Conservation (phyloP, 2,888 invertebrate genomes). For the Aethes cnicana region DNA sequence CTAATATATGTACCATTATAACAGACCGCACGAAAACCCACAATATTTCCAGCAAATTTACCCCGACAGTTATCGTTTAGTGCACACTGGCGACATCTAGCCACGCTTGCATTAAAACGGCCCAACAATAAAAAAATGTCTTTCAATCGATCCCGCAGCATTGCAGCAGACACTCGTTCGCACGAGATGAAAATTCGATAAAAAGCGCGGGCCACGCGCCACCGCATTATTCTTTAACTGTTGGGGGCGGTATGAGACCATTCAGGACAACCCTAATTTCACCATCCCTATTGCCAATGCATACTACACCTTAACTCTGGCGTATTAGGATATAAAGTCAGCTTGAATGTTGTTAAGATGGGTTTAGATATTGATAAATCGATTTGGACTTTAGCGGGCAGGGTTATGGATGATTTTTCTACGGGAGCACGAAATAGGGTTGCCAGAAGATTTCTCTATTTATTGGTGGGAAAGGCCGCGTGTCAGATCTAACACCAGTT, state of each 20-base stretch:
- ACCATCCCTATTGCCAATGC: constrained; percentile 33
- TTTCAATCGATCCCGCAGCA: constrained; percentile 47
- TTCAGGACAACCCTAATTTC: constrained; percentile 72
- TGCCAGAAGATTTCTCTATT: constrained; percentile 71
- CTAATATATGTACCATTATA: no score
- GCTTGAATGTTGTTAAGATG: neutral
- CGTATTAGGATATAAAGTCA: constrained; percentile 37
- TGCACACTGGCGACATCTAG: neutral
- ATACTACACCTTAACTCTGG: constrained; percentile 38
- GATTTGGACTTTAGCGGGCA: neutral
- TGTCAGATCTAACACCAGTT: constrained; percentile 82
- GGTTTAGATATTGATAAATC: neutral
- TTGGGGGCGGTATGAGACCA: constrained; percentile 76
- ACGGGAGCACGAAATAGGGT: constrained; percentile 50
- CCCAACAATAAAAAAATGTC: constrained; percentile 35
- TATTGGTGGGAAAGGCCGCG: constrained; percentile 81
- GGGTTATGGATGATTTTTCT: constrained; percentile 14
- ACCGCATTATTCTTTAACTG: constrained; percentile 79
- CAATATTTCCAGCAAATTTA: no score
- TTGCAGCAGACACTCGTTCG: constrained; percentile 74
- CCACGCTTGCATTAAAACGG: constrained; percentile 1
- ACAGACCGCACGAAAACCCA: no score
- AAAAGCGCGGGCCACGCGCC: constrained; percentile 75
- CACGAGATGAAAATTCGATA: constrained; percentile 75
- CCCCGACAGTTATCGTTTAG: no score